Base-by-base conservation (phyloP, 1,140 invertebrate species). In the Anthonomus grandis region DNA sequence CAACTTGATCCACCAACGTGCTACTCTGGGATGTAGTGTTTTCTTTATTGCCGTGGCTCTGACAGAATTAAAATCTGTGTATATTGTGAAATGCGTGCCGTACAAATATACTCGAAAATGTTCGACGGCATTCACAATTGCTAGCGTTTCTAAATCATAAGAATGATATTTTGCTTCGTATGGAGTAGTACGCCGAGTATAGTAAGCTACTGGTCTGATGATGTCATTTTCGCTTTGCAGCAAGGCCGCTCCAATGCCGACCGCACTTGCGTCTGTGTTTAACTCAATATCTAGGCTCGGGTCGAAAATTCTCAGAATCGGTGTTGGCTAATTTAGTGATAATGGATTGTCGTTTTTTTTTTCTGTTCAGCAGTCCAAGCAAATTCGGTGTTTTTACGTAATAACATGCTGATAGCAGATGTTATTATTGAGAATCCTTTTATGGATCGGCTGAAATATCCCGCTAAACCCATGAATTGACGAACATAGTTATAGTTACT, bases 81-180 rank as follows among this genome's bases (percentile, higher is more conserved):
- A 27, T 0, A 74, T 54, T 25, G 41, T 71, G 52, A 75, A 75
- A 15, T 57, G 34, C 4, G 66, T 64, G 0, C 65, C 67, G 1
- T 67, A 27, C 0, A 77, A 34, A 55, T 76, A 77, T 0, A 68
- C 41, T 19, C 49, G 8, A 24, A 52, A 82, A 46, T 74, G 66
- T 63, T 78, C 72, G 0, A 75, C 67, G 0, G 19, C 49, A 13
- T 48, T n/a, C 23, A 46, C 41, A 13, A 58, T 37, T 19, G 5
- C 9, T 8, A 31, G 27, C 6, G 27, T 31, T 31, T 31, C 27
- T n/a, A 31, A n/a, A 6, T 55, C 57, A 37, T 71, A 73, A 1
- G 41, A 34, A 8, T 23, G 19, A 42, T 59, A 59, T 44, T 46
- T 56, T 12, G 31, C 4, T 37, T 60, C 59, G 15, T 8, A 17